A percentile compares a stretch with the other conserved stretches of the same genome.
phyloP scores from a whole-genome alignment of 2,888 invertebrate genomes.

The Melinaea menophilus region DNA sequence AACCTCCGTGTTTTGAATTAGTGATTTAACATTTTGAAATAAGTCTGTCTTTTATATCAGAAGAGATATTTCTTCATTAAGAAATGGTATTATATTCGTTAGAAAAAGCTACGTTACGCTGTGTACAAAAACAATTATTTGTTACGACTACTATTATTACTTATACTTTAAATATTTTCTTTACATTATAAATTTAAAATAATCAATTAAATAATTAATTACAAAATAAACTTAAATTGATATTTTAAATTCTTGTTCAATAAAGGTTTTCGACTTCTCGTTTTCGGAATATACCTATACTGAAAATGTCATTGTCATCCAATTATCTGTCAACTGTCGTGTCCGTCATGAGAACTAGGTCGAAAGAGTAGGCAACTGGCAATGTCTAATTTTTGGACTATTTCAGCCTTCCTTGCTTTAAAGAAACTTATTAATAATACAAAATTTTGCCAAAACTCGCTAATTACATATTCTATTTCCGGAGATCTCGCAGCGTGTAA shows the following conservation, averaged over 20 bases:
- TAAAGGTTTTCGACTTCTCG: neutral
- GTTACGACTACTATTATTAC: no score
- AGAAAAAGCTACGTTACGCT: no score
- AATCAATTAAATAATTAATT: no score
- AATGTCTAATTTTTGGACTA: slow-evolving; percentile 50
- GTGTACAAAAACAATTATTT: no score
- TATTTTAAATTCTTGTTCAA: neutral
- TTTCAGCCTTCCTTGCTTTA: slow-evolving; percentile 40
- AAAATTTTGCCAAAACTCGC: slow-evolving; percentile 34
- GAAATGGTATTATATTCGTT: no score
- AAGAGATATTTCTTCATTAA: no score
- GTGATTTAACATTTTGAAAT: no score
- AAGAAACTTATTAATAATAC: slow-evolving; percentile 31
- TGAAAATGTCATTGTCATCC: slow-evolving; percentile 33
- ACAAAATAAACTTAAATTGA: no score
- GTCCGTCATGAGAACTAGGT: slow-evolving; percentile 67
- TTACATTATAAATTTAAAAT: no score
- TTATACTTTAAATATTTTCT: no score
- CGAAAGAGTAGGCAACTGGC: slow-evolving; percentile 60
- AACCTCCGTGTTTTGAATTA: no score
- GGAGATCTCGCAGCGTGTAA: slow-evolving; percentile 40
- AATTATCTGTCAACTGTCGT: slow-evolving; percentile 37
- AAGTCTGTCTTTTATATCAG: no score
- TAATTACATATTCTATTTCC: slow-evolving; percentile 48
- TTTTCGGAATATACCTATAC: neutral